Percentiles rank a stretch among this genome's conserved stretches.
Conservation (phyloP, 2,797 vertebrate genomes). For the Malurus splendens region DNA sequence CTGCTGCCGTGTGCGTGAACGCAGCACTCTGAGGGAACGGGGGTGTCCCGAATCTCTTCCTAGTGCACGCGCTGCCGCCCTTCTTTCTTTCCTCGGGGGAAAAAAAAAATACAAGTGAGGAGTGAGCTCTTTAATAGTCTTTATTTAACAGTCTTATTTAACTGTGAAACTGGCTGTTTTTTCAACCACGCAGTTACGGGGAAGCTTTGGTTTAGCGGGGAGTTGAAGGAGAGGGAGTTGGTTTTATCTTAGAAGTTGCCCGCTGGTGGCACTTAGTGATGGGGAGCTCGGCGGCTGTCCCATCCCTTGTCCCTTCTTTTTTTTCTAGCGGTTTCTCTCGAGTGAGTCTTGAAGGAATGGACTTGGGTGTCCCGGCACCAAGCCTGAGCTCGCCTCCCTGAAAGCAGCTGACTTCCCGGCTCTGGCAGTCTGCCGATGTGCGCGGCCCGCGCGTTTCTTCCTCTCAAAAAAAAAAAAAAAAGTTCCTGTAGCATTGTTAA, state of each 20-base stretch:
- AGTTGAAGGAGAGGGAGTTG: fast-evolving
- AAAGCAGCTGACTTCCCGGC: fast-evolving
- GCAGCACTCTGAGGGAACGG: fast-evolving
- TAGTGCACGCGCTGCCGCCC: fast-evolving
- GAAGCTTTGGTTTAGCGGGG: fast-evolving
- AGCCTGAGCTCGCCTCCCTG: fast-evolving
- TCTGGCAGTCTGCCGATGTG: too few species aligned
- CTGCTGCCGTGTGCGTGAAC: fast-evolving
- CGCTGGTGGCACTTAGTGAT: fast-evolving
- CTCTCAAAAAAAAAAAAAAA: not conserved
- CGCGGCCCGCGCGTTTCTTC: fast-evolving
- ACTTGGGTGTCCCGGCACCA: fast-evolving
- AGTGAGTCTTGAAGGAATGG: fast-evolving
- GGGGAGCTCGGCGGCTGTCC: too few species aligned
- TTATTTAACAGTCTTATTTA: not conserved
- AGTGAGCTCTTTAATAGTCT: fast-evolving
- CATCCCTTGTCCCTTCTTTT: fast-evolving
- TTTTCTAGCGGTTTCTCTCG: fast-evolving
- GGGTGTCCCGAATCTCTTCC: fast-evolving
- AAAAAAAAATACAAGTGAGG: fast-evolving
- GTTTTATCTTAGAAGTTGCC: fast-evolving
- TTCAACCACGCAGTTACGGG: fast-evolving
- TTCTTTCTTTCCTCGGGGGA: not conserved
- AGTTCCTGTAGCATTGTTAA: too few species aligned
- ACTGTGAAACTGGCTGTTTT: not conserved